Evolutionary conservation across 2,113 vertebrate species (phyloP).

Genomic region (Sceloporus undulatus): DNA sequence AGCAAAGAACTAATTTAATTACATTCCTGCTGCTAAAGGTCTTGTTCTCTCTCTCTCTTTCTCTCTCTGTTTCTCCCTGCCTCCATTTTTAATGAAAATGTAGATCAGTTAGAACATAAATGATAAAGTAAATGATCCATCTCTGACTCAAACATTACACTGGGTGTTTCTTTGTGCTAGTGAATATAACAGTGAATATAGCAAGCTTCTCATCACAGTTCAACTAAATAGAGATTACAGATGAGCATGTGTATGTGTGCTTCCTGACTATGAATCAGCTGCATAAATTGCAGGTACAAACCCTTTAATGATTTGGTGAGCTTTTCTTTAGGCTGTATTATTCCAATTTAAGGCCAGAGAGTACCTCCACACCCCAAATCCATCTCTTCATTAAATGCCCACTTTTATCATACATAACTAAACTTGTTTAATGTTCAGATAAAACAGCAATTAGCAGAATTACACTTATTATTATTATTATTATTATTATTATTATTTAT

Average conservation of each 20-base stretch:
- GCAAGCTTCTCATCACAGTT: background rate
- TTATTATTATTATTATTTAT: too few species aligned
- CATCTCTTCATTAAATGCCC: too few species aligned
- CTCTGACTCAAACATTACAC: background rate
- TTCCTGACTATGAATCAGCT: background rate
- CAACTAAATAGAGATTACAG: background rate
- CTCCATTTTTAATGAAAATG: constrained; percentile 25
- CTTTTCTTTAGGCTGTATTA: background rate
- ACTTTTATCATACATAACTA: background rate
- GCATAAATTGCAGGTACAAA: background rate
- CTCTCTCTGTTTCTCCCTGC: background rate
- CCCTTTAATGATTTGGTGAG: background rate
- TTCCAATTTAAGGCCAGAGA: background rate
- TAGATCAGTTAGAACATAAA: constrained; percentile 43
- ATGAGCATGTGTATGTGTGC: background rate
- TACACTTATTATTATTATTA: too few species aligned
- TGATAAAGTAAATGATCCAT: background rate
- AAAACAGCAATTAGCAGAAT: too few species aligned
- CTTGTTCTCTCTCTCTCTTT: background rate
- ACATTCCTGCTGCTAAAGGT: constrained; percentile 53
- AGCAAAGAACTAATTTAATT: constrained; percentile 67
- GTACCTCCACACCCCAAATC: background rate
- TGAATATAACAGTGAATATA: background rate
- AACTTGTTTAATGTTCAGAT: too few species aligned
- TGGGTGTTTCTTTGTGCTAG: constrained; percentile 3